Base-by-base conservation (phyloP, 64 coral and sea anemone genomes). In the Montipora efflorescens region DNA sequence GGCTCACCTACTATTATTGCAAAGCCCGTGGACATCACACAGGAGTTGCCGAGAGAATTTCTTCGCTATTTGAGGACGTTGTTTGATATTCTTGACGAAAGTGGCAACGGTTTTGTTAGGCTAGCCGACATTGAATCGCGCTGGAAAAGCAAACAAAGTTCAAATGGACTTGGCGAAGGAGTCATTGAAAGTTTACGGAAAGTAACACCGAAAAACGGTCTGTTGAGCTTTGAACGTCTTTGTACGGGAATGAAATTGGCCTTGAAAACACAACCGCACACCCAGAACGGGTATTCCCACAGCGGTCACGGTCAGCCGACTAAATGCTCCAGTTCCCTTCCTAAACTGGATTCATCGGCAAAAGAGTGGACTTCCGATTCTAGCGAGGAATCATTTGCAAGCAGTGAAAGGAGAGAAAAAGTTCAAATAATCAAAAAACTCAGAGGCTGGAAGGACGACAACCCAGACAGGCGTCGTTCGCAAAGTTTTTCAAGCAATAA, bases 1-100 rank as follows among this genome's bases (percentile, higher is more conserved):
- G 71, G 53, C 25, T 92, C 94, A 6, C 90, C 94, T 82, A 95
- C 94, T 48, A 88, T 92, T 61, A 21, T 92, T 74, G 81, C 91
- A 13, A 90, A 92, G 74, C 92, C 92, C 28, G 82, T 91, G 3
- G 92, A 94, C 76, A 90, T 90, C 2, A 61, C 72, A 87, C 87
- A 98, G 57, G 94, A 98, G 53, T 87, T 99, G 14, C 95, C 98
- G 0, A 77, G 75, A 61, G 98, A 99, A 68, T 99, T 99, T 90
- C 81, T 95, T 47, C 96, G 92, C 61, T 99, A 94, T 86, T 75
- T 99, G 53, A 88, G 74, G 92, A 90, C 88, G 19, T 72, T 99
- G 2, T 99, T 99, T 82, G 95, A 96, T 83, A 95, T 99, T 83
- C 86, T 99, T 16, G 98, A 99, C 47, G 91, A 96, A 75, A 88